Evolutionary conservation across 23 tunicate species (phyloP), one percentile per base, ranked within the genome.

Genomic region (Corella eumyota): DNA sequence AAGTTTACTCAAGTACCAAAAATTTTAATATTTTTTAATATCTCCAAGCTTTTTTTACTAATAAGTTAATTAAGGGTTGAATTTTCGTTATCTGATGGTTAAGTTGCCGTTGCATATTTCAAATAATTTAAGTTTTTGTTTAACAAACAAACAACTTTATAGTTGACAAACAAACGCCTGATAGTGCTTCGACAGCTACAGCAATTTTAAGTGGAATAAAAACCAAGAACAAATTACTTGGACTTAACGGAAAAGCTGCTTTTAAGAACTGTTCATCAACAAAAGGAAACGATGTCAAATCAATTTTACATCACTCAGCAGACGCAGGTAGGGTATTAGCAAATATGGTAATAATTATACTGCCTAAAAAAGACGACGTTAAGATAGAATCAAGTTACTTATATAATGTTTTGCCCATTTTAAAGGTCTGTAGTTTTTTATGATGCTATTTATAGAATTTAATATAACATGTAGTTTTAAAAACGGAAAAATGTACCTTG

Each of bases 121-220:
- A n/a, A n/a, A n/a, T n/a, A n/a, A n/a, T n/a, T n/a, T n/a, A n/a
- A n/a, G n/a, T n/a, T n/a, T n/a, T n/a, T n/a, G n/a, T n/a, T n/a
- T n/a, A n/a, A n/a, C n/a, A n/a, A n/a, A n/a, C n/a, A n/a, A n/a
- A n/a, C n/a, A n/a, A n/a, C n/a, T n/a, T 24, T 57, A 20, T 25
- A 75, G 90, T 80, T 45, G 79, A 72, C 56, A 71, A 65, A 9
- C 90, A 80, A 57, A 70, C 90, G n/a, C 90, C 90, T 3, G 90
- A 80, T 71, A 72, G 79, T 40, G 90, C 79, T 0, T 56, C 73
- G 0, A 80, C 90, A 2, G 90, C 80, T 0, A 80, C 90, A 29
- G 90, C 90, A 0, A 48, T 62, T 45, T 61, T 80, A 25, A 37
- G 73, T 33, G 90, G 90, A 37, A 32, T 80, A 2, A 80, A 80